phyloP scores from a whole-genome alignment of 35 echinoderm and acorn worm species.

The Lytechinus pictus region DNA sequence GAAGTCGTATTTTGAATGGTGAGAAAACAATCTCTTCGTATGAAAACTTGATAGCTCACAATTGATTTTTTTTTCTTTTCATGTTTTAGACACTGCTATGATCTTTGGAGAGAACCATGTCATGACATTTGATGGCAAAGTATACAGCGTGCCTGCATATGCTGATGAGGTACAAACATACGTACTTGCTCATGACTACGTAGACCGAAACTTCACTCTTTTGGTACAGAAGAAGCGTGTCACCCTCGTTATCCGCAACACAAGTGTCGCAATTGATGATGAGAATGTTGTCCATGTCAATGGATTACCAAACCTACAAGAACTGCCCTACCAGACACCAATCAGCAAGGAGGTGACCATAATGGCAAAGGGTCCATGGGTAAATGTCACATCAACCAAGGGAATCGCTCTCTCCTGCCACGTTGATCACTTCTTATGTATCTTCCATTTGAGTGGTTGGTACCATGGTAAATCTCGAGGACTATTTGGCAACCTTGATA shows the following conservation, averaged over 20 bases:
- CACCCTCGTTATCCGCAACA: conserved; percentile 61
- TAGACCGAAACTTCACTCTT: conserved; percentile 95
- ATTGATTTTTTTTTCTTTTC: too few relatives aligned
- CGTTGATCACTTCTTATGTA: conserved; percentile 64
- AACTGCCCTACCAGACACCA: conserved; percentile 73
- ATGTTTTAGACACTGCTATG: conserved; percentile 64
- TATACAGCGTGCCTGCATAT: conserved; percentile 80
- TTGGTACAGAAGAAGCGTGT: conserved; percentile 61
- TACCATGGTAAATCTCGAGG: conserved; percentile 94
- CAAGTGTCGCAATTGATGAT: conserved; percentile 41
- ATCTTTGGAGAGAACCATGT: conserved; percentile 78
- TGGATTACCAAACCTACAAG: conserved; percentile 42
- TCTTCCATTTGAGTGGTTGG: conserved; percentile 84
- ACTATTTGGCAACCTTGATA: conserved; percentile 83
- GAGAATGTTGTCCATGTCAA: conserved; percentile 73
- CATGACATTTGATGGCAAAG: conserved; percentile 82
- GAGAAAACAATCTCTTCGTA: too few relatives aligned
- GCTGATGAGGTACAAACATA: conserved; percentile 64
- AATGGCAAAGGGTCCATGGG: conserved; percentile 78
- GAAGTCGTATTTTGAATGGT: too few relatives aligned
- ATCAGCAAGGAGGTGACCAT: conserved; percentile 63
- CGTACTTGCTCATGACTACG: conserved; percentile 86
- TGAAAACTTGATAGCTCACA: too few relatives aligned
- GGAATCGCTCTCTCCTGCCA: conserved; percentile 80
- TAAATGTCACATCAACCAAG: conserved; percentile 80